Evolutionary conservation across 2,888 invertebrate genomes (phyloP).

Genomic region (Polymixis lichenea): DNA sequence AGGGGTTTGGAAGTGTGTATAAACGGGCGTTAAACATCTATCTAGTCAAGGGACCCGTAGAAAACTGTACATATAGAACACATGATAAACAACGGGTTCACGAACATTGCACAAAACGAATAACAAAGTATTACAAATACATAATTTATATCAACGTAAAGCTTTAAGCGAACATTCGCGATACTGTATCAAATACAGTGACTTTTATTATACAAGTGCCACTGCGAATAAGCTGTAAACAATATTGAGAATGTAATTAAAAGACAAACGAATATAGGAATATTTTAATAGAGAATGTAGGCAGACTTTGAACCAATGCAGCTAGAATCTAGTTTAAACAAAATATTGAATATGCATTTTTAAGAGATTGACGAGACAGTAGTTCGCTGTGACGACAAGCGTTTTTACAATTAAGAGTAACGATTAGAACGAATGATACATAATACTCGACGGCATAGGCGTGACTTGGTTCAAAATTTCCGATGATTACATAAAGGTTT

Average conservation of each 20-base stretch:
- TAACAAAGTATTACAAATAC: conserved; percentile 86
- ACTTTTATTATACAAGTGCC: conserved; percentile 82
- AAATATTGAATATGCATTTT: conserved; percentile 56
- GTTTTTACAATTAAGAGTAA: conserved; percentile 66
- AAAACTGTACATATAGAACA: conserved; percentile 77
- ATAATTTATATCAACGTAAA: conserved; percentile 85
- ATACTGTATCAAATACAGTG: conserved; percentile 87
- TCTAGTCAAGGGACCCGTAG: conserved; percentile 81
- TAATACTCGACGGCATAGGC: conserved; percentile 41
- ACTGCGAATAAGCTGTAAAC: conserved; percentile 73
- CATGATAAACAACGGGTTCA: conserved; percentile 66
- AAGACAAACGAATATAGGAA: conserved; percentile 59
- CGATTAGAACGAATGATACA: conserved; percentile 65
- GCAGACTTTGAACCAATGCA: conserved; percentile 65
- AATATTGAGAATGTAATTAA: conserved; percentile 55
- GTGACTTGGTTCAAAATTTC: conserved; percentile 1
- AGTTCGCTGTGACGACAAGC: conserved; percentile 45
- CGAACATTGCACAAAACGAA: conserved; percentile 82
- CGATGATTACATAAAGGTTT: neutral
- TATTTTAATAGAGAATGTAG: conserved; percentile 65
- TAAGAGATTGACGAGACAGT: conserved; percentile 33
- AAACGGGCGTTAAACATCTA: conserved; percentile 69
- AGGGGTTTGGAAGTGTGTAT: conserved; percentile 2
- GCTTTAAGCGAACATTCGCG: conserved; percentile 86
- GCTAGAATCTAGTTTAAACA: conserved; percentile 66